Conservation (phyloP, 2,113 vertebrate species). For the Oceanodroma tethys region DNA sequence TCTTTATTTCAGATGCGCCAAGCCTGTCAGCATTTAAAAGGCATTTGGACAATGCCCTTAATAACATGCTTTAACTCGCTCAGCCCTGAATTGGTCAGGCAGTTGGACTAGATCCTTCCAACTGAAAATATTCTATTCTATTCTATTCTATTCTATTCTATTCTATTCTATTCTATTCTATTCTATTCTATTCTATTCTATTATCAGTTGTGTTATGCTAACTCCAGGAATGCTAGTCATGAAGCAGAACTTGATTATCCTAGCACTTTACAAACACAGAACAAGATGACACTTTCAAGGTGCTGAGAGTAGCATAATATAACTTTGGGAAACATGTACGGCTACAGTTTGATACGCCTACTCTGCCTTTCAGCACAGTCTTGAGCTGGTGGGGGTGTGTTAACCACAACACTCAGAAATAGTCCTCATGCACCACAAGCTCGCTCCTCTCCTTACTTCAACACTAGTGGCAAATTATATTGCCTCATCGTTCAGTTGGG, state of each 20-base stretch:
- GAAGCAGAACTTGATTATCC: neutral
- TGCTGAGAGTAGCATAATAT: neutral
- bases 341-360: neutral
- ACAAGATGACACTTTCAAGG: neutral
- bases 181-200: neutral
- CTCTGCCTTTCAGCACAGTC: neutral
- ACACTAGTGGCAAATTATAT: neutral
- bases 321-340: neutral
- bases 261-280: neutral
- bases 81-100: neutral
- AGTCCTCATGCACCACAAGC: neutral
- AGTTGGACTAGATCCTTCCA: neutral
- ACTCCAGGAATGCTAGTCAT: neutral
- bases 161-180: no score
- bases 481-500: neutral
- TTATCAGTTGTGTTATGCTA: neutral
- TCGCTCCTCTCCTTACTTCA: neutral
- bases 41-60: neutral
- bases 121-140: neutral
- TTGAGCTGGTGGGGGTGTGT: neutral
- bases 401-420: neutral
- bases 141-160: no score
- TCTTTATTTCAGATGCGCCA: neutral
- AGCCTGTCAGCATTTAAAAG: neutral
- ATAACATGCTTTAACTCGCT: neutral